Conservation (phyloP, 2,113 vertebrate species). For the Cnemophilus loriae region DNA sequence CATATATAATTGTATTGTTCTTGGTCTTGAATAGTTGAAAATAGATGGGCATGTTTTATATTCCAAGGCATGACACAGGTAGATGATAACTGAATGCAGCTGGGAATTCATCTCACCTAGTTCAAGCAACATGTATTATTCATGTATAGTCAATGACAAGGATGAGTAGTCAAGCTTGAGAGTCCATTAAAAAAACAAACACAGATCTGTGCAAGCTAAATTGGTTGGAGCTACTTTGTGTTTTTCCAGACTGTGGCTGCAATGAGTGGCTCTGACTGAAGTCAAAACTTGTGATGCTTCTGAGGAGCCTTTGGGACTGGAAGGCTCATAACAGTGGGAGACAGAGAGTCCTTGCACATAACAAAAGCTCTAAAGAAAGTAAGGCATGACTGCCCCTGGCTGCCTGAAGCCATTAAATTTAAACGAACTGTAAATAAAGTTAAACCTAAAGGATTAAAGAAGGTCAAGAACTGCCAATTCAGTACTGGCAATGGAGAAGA, state of each 20-base stretch:
- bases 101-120: slow-evolving; percentile 32
- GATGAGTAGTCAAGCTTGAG: slow-evolving; percentile 45
- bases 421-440: slow-evolving; percentile 59
- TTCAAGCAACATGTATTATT: slow-evolving; percentile 28
- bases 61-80: slow-evolving; percentile 4
- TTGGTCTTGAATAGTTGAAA: background rate
- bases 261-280: background rate
- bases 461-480: slow-evolving; percentile 51
- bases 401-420: slow-evolving; percentile 54
- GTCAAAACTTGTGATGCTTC: background rate
- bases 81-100: background rate
- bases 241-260: background rate
- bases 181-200: slow-evolving; percentile 44
- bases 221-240: background rate
- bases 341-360: background rate
- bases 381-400: slow-evolving; percentile 4
- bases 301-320: slow-evolving; percentile 9
- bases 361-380: background rate
- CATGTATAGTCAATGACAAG: slow-evolving; percentile 36
- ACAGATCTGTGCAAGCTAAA: background rate
- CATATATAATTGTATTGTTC: background rate
- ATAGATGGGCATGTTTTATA: background rate
- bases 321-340: background rate
- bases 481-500: background rate
- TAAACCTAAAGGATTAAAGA: slow-evolving; percentile 61